Base-by-base conservation (phyloP, 2,888 invertebrate genomes). In the Eubasilissa splendida region DNA sequence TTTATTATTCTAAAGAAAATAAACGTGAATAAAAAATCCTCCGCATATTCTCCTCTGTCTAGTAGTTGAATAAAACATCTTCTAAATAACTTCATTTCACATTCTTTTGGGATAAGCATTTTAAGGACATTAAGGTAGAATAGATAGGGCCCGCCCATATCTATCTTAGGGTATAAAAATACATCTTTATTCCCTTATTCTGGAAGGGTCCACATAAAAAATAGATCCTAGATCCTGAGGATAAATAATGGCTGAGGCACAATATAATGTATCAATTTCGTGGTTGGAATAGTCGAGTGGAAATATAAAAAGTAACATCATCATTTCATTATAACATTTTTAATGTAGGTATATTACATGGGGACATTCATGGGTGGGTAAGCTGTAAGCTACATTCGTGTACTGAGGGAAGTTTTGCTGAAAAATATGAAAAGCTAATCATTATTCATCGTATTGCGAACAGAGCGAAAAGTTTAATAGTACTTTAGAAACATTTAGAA, bases 1-100 rank as follows among this genome's bases (percentile, higher is more conserved):
- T 4, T 60, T 60, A 63, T 63, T 63, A 31, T 63, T 31, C 11
- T 63, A 31, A 63, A 33, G 63, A 63, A 33, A 11, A 63, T 68
- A 50, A 68, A 68, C 14, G 14, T 33, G 12, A n/a, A 42, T 68
- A 50, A 42, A 42, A 68, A 52, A 68, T n/a, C 50, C 50, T 50
- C 68, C 68, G 52, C 53, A 33, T 11, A 22, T 54, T 54, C 54
- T 52, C 54, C 78, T 54, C 71, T 71, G 12, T 14, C 56, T 5
- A 14, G 33, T 56, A 31, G 54, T 71, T 56, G 56, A 71, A 71
- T 71, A 71, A 71, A 71, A 71, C 71, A 71, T 71, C 59, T 68
- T 66, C 76, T 8, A 76, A 82, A 82, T 80, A 82, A 82, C 82
- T 80, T 82, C 80, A 82, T 80, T 82, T 78, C 80, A 65, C 60